Evolutionary conservation across 2,888 invertebrate genomes (phyloP).

Genomic region (Xestia c-nigrum): DNA sequence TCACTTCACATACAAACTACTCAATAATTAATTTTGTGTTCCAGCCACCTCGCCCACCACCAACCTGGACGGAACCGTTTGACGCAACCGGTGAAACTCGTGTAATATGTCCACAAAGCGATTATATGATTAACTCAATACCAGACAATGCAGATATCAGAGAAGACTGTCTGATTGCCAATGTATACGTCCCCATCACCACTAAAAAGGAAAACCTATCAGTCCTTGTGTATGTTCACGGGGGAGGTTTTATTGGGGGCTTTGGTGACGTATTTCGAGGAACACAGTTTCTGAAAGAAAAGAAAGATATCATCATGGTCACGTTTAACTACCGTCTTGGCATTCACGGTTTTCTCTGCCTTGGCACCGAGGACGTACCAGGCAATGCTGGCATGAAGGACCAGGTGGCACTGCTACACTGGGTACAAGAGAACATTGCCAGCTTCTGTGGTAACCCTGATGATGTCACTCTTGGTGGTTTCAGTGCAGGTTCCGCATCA

Average conservation of each 20-base stretch:
- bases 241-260: conserved; percentile 71
- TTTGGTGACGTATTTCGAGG: conserved; percentile 33
- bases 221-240: conserved; percentile 73
- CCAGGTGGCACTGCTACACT: conserved; percentile 71
- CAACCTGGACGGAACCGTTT: conserved; percentile 66
- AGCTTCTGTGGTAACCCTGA: conserved; percentile 75
- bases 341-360: conserved; percentile 70
- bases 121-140: accelerated
- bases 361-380: conserved; percentile 71
- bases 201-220: conserved; percentile 67
- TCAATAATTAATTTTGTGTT: background rate
- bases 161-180: conserved; percentile 82
- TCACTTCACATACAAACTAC: too few relatives aligned
- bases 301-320: conserved; percentile 68
- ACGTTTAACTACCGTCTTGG: conserved; percentile 72
- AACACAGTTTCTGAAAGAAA: conserved; percentile 29
- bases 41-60: conserved; percentile 57
- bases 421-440: conserved; percentile 75
- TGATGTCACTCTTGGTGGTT: conserved; percentile 73
- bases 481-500: conserved; percentile 71
- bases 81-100: conserved; percentile 69
- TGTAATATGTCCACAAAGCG: conserved; percentile 70
- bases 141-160: conserved; percentile 40
- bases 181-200: conserved; percentile 80
- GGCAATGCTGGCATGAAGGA: conserved; percentile 78